Base-by-base conservation (phyloP, 2,113 vertebrate genomes). In the Ellobius talpinus region DNA sequence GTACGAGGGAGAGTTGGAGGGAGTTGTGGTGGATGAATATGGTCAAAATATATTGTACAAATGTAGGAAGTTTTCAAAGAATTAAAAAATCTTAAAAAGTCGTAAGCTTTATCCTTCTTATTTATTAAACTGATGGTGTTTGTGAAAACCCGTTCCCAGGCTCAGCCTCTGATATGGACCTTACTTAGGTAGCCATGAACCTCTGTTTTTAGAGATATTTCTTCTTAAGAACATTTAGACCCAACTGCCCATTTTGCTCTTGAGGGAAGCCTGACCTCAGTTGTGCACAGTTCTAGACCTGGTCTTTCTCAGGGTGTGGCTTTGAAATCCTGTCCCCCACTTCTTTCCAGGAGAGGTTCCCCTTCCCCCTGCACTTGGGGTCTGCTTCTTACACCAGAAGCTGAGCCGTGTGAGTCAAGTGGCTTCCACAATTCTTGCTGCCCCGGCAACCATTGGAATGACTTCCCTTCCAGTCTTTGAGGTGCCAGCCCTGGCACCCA, bases 321-420 rank as follows among this genome's bases (percentile, higher is more conserved):
- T 68, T 52, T n/a, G 96, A 33, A 50, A 70, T 86, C 93, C 42
- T 77, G 89, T 77, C 91, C 72, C 90, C 72, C 11, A 58, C 55
- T 21, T 61, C 85, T 92, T 87, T 52, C 52, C 33, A 85, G 50
- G 66, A 78, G 39, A 90, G 26, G 19, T 17, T 68, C 84, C n/a
- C 50, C 10, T 12, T 12, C 33, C 31, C 12, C 74, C 24, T 47
- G 14, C 13, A 65, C 24, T 26, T 31, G 39, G 21, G n/a, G 21
- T 42, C 33, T 47, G 12, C n/a, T 70, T 79, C 65, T 58, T 26
- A 45, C 63, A 39, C 33, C 31, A n/a, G 0, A 85, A 87, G 61
- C 66, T 14, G 8, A 81, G 70, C 33, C 21, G 52, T 36, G 24
- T 16, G 39, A 73, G 52, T 68, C 39, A n/a, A 93, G 63, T 9